Evolutionary conservation across 2,888 invertebrate genomes (phyloP).

Genomic region (Nyleta sp.): DNA sequence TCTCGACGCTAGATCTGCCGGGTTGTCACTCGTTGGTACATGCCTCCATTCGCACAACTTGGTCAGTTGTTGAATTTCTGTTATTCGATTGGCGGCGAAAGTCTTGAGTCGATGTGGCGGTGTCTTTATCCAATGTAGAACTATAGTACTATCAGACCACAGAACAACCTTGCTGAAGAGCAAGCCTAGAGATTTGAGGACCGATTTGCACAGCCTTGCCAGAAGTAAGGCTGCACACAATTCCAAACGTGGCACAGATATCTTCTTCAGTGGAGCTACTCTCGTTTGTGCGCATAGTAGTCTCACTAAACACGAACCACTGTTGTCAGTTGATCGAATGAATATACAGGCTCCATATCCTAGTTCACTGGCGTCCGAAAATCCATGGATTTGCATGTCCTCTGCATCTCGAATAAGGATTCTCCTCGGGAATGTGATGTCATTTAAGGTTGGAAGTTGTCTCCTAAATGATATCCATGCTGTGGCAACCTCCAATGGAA

Average conservation of each 20-base stretch:
- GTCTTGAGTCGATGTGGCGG: constrained; percentile 61
- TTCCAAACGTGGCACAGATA: neutral
- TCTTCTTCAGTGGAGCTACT: constrained; percentile 47
- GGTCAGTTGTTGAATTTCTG: constrained; percentile 48
- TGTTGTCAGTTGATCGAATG: constrained; percentile 6
- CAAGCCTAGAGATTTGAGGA: neutral
- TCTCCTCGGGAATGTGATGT: constrained; percentile 64
- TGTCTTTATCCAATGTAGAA: constrained; percentile 65
- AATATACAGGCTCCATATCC: constrained; percentile 66
- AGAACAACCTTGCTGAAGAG: constrained; percentile 1
- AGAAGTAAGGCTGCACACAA: neutral
- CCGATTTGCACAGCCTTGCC: neutral
- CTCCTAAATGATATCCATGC: neutral
- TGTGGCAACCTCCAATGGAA: neutral
- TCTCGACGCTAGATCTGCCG: constrained; percentile 61
- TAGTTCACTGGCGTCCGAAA: constrained; percentile 66
- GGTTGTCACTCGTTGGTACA: constrained; percentile 58
- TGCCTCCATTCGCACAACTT: constrained; percentile 45
- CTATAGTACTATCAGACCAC: constrained; percentile 67
- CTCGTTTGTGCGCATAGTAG: constrained; percentile 63
- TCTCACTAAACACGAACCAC: neutral
- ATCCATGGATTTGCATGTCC: constrained; percentile 64
- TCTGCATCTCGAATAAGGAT: constrained; percentile 1
- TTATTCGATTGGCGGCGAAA: constrained; percentile 64
- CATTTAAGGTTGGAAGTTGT: constrained; percentile 10